Evolutionary conservation across 2,113 vertebrate genomes (phyloP).

Genomic region (human (Homo sapiens)): GRCh38 chr9:72373001-72373500

Average conservation of each 20-base stretch:
- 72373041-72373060: not conserved
- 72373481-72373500: too few species aligned
- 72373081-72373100: not conserved
- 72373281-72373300: not conserved
- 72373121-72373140: not conserved
- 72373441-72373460: too few species aligned
- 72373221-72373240: not conserved
- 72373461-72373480: too few species aligned
- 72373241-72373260: not conserved
- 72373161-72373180: not conserved
- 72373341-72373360: not conserved
- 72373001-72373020: not conserved
- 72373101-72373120: not conserved
- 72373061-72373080: constrained; percentile 18
- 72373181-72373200: not conserved
- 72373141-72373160: not conserved
- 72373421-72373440: too few species aligned
- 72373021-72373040: not conserved
- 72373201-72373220: not conserved
- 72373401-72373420: too few species aligned
- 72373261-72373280: not conserved
- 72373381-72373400: too few species aligned
- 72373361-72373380: not conserved
- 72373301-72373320: not conserved
- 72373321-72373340: not conserved